Evolutionary conservation across 2,113 vertebrate species (phyloP), one percentile per base, ranked within the genome.

Genomic region (Ameiurus melas): DNA sequence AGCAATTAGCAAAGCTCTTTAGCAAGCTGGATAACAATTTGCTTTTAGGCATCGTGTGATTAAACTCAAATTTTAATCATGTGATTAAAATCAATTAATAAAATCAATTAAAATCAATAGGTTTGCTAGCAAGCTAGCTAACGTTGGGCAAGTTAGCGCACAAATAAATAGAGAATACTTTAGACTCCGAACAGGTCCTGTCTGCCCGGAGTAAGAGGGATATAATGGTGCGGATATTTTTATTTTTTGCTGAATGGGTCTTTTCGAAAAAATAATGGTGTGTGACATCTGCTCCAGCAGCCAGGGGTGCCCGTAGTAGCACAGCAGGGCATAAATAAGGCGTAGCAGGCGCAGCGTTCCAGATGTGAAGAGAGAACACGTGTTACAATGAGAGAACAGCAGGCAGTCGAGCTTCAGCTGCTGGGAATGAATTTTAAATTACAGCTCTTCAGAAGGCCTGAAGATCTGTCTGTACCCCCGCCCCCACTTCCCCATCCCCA

Each of bases 351-450:
- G 6, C 55, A 39, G 57, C 39, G 60, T 82, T 82, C 80, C 80
- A 82, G 80, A 82, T 82, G 80, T 82, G 80, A 60, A 60, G 55
- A 36, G 57, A 22, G 57, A 82, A 60, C 80, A 60, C 57, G 30
- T 60, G 55, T 22, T 39, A 60, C 80, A 27, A 20, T 25, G 20
- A 58, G 80, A 60, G 57, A 82, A 36, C 80, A 82, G 53, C 80
- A 82, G 80, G 80, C 30, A 82, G 55, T 60, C 33, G 30, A 60
- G 55, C 80, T 82, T 57, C 80, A 82, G 80, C 80, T 82, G 80
- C 80, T 82, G 30, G 55, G 53, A 82, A 82, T 82, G 80, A 82
- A 82, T 82, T 82, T 82, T 82, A 82, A 82, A 82, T 58, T 36
- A 25, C 30, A 82, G 80, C 57, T 60, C 30, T 82, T 82, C 30